Evolutionary conservation across 2,888 invertebrate genomes (phyloP), one percentile per base, ranked within the genome.

Genomic region (Baccha elongata): DNA sequence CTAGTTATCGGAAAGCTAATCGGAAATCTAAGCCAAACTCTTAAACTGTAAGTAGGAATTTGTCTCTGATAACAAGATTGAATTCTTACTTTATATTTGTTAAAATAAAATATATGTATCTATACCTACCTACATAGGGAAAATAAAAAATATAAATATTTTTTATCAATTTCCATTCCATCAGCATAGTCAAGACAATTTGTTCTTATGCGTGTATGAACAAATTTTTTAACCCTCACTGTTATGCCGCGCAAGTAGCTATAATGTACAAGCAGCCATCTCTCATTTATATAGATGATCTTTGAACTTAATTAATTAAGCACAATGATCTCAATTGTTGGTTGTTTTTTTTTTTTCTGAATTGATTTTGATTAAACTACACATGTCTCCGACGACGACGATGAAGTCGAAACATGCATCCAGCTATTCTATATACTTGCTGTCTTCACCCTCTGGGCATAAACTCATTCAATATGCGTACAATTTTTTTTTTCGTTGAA

Each of bases 281-380:
- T 68, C 72, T 85, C 86, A 84, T 69, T 75, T n/a, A n/a, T n/a
- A n/a, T 87, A 87, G 88, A 87, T 89, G 89, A 90, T 89, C 90
- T 89, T 88, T 89, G 89, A 90, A 89, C 90, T 88, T 88, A 90
- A 90, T 90, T 90, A 90, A 90, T 90, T 90, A 90, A 90, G 88
- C 86, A 89, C 89, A 90, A 90, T 89, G 88, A 89, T 88, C 88
- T 87, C 88, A 89, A 90, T 90, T 90, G 89, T 89, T 87, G 87
- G 86, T 83, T 85, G 72, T 37, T 55, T 53, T 74, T 52, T 64
- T 35, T 35, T 21, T 58, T 60, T 44, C 72, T 78, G 83, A 83
- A 83, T 83, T 83, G 76, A 73, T 83, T 83, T 83, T 83, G 78
- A 83, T 83, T 78, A 83, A 83, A 73, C 40, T 83, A 83, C 83